These are phyloP conservation scores for Sycophila sp. DNA, from an alignment of 1,140 invertebrate species.

Conservation along the genomic window DNA sequence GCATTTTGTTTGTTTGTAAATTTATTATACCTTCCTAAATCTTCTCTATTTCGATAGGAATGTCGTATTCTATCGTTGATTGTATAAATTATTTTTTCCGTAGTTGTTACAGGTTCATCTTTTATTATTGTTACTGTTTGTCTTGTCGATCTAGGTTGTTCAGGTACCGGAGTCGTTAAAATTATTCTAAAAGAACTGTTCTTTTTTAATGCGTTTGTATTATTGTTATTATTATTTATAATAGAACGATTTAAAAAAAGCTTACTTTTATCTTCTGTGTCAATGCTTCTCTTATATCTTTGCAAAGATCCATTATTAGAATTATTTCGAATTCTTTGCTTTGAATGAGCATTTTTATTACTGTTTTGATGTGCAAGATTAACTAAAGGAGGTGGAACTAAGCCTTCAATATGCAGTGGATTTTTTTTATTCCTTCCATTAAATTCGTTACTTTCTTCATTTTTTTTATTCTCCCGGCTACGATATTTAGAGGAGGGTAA, in stretches of 20 bases:
- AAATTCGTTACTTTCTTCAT: neutral
- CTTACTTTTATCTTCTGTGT: too few relatives aligned
- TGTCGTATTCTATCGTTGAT: constrained; percentile 46
- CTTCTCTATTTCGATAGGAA: constrained; percentile 30
- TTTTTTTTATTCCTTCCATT: constrained; percentile 1
- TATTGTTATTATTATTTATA: neutral
- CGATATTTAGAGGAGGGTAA: neutral
- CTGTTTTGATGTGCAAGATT: neutral
- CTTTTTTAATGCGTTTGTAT: neutral
- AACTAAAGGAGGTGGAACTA: constrained; percentile 33
- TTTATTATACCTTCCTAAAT: constrained; percentile 40
- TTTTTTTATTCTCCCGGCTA: neutral
- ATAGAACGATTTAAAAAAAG: too few relatives aligned
- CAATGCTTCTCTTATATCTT: constrained; percentile 10
- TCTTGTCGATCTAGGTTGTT: neutral
- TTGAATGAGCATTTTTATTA: neutral
- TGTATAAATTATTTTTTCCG: constrained; percentile 44
- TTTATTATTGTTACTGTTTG: neutral
- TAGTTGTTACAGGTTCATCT: neutral
- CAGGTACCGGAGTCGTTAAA: constrained; percentile 5
- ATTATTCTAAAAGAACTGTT: constrained; percentile 20
- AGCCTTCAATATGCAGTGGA: constrained; percentile 33
- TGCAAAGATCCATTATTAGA: neutral
- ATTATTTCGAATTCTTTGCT: neutral
- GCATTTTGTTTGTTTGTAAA: constrained; percentile 34